Evolutionary conservation across 1,140 invertebrate genomes (phyloP), one percentile per base, ranked within the genome.

Genomic region (Drosophila auraria): DNA sequence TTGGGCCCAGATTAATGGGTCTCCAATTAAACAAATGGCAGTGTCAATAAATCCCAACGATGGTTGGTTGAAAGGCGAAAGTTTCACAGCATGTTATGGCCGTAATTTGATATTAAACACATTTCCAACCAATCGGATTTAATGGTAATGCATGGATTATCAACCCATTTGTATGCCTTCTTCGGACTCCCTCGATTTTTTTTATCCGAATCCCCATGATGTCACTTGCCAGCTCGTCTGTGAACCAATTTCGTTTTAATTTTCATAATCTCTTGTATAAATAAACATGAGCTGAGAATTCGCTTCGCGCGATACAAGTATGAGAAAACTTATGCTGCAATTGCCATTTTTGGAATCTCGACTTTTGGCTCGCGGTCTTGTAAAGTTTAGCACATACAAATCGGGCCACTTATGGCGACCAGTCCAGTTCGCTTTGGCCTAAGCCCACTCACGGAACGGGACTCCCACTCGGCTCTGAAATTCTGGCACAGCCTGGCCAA

Each of bases 1-100:
- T 82, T 74, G 44, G 62, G 36, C 68, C 54, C 65, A 79, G 81
- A 90, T 87, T 89, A 90, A 90, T 90, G 86, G 74, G 63, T 25
- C 53, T 42, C 63, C 74, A 89, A 89, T 89, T 87, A 87, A 80
- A 70, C 82, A 77, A 61, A 80, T 80, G 77, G 70, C 44, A 49
- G 62, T 69, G 59, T 64, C 77, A 80, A 82, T 82, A 80, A 83
- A 83, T 80, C 77, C 36, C 7, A 61, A 71, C 72, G 78, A 82
- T 70, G 61, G 14, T 15, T 40, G 53, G 53, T 23, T 56, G 14
- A 56, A 57, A 40, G 38, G 73, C 63, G 38, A 74, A 75, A 75
- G 40, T 68, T 73, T 73, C 68, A 8, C 68, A 53, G n/a, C n/a
- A 20, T 33, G 20, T 36, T 45, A 15, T 8, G 4, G 27, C n/a